Base-by-base conservation (phyloP, 1,140 invertebrate genomes). In the Aricia agestis region DNA sequence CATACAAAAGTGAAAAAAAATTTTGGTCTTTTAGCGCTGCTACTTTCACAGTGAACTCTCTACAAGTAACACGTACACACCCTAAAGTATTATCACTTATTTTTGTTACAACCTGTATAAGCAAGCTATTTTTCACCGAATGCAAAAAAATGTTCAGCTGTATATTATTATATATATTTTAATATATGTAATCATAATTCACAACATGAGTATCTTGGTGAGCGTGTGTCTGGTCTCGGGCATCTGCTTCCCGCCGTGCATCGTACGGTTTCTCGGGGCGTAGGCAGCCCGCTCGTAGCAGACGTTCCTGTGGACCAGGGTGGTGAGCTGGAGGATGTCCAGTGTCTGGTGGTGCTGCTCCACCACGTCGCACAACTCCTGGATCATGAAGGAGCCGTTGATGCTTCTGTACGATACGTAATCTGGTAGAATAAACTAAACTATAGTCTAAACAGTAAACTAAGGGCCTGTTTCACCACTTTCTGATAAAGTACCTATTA, bases 241-340 rank as follows among this genome's bases (percentile, higher is more conserved):
- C 78, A 84, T 89, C 68, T 89, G 86, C 70, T 87, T 85, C 68
- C 82, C 87, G 25, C 82, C 79, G 65, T 86, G 76, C 7, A 74
- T 75, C 0, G 18, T 68, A 9, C 7, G 65, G 15, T 80, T 72
- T 0, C 17, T 67, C 6, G 83, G 82, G 1, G 78, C 78, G 52
- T 78, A 81, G 1, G 84, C 83, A 5, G 41, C 68, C 15, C 78
- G 76, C 13, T 82, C 69, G 45, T 76, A 79, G 0, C 84, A 82
- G 1, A 88, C 81, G 11, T 75, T 73, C 10, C 74, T 73, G 11
- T 83, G 81, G 9, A 82, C 74, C 1, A 84, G 6, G 1, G 86
- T 86, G 15, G 81, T 78, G 66, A 88, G 76, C 17, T 83, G 82
- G 2, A 86, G 76, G 11, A 88, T 73, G 69, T 88, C 83, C 9